These are phyloP conservation scores for Aeoliscus strigatus DNA, from an alignment of 2,797 vertebrate species.

Conservation along the genomic window DNA sequence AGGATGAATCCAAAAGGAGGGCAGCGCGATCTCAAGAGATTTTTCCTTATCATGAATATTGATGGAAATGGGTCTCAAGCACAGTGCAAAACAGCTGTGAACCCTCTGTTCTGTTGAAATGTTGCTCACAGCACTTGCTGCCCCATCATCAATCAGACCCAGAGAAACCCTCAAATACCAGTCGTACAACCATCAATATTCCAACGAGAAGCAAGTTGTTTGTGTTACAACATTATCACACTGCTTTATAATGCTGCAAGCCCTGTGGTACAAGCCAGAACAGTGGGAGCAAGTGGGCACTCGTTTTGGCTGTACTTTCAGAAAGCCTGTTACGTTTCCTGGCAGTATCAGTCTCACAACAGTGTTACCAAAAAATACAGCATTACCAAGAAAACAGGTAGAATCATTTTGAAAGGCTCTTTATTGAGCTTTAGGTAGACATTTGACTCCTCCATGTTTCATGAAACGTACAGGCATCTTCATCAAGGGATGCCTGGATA, in stretches of 20 bases:
- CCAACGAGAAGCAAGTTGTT: conserved; percentile 9
- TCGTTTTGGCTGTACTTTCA: conserved; percentile 37
- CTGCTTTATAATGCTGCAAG: conserved; percentile 13
- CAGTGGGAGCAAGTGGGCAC: conserved; percentile 25
- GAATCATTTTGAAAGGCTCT: conserved; percentile 11
- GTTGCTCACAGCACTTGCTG: conserved; percentile 23
- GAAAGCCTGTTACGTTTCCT: conserved; percentile 40
- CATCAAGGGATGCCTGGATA: too few species aligned
- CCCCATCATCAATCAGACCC: conserved; percentile 30
- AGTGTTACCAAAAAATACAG: conserved; percentile 25
- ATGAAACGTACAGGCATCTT: conserved; percentile 4
- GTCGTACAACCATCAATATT: conserved; percentile 13
- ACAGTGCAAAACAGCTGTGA: conserved; percentile 54
- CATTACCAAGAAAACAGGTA: conserved; percentile 23
- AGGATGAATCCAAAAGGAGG: conserved; percentile 45
- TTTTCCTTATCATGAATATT: conserved; percentile 51
- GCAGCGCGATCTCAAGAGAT: conserved; percentile 33
- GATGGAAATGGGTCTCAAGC: conserved; percentile 50
- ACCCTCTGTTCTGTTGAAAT: conserved; percentile 48
- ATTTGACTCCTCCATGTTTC: conserved; percentile 1
- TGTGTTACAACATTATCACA: conserved; percentile 2
- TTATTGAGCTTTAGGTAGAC: not conserved
- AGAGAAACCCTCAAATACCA: conserved; percentile 38
- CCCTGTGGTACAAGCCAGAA: conserved; percentile 15
- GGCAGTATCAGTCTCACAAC: conserved; percentile 31